These are phyloP conservation scores for Sceloporus tristichus DNA, from an alignment of 2,113 vertebrate species.

Conservation along the genomic window DNA sequence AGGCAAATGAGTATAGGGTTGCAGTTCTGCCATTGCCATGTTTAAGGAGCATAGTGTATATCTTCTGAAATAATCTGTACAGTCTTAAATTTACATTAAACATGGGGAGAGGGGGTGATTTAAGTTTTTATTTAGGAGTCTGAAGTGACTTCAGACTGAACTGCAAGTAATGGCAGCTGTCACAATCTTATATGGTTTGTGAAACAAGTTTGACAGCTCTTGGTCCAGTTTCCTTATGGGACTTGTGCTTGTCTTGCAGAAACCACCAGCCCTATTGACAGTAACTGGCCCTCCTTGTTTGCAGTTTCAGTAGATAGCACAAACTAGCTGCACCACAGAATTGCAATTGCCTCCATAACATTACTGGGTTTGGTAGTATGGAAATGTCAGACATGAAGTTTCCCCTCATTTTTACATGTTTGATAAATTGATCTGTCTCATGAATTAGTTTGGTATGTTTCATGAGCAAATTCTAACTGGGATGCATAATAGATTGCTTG, in stretches of 20 bases:
- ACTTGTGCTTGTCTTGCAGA: constrained; percentile 10
- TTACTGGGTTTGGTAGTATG: background rate
- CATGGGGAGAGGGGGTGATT: background rate
- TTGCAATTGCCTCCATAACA: background rate
- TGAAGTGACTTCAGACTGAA: constrained; percentile 4
- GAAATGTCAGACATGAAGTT: background rate
- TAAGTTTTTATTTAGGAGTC: background rate
- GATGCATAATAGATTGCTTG: background rate
- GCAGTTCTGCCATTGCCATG: background rate
- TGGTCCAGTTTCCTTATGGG: constrained; percentile 26
- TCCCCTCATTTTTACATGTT: background rate
- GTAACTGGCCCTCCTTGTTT: constrained; percentile 17
- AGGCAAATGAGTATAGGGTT: background rate
- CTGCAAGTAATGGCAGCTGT: constrained; percentile 18
- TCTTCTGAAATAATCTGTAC: background rate
- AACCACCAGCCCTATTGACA: constrained; percentile 23
- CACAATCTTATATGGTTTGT: constrained; percentile 16
- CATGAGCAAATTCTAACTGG: background rate
- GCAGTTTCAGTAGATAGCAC: constrained; percentile 19
- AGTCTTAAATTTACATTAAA: background rate
- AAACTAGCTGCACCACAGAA: background rate
- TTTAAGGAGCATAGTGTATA: background rate
- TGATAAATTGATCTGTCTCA: background rate
- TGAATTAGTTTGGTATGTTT: background rate
- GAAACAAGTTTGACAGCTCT: constrained; percentile 38